These are phyloP conservation scores for Mirounga angustirostris DNA, from an alignment of 2,113 vertebrate species.

Conservation along the genomic window DNA sequence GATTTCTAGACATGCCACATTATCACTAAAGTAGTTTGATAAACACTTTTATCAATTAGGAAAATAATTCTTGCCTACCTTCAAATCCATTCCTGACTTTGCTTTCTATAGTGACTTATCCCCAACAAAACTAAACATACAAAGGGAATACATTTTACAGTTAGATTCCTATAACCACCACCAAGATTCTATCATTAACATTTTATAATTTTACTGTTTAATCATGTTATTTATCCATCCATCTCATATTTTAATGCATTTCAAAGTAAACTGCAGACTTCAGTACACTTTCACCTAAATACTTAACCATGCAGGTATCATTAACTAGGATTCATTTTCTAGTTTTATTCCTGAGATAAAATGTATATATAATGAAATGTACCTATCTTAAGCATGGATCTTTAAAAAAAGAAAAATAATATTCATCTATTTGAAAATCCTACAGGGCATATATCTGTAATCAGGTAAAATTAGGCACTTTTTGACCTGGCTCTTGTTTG, in stretches of 20 bases:
- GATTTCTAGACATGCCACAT: background rate
- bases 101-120: background rate
- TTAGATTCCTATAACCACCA: background rate
- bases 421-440: slow-evolving; percentile 10
- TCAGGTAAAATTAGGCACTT: slow-evolving; percentile 18
- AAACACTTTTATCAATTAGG: slow-evolving; percentile 2
- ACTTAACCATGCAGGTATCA: background rate
- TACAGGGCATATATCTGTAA: background rate
- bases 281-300: background rate
- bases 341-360: slow-evolving; percentile 58
- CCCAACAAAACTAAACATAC: background rate
- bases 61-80: background rate
- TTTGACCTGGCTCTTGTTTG: background rate
- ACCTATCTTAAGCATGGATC: background rate
- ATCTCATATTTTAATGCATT: slow-evolving; percentile 32
- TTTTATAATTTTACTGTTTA: slow-evolving; percentile 32
- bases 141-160: background rate
- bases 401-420: background rate
- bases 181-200: background rate
- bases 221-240: background rate
- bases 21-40: background rate
- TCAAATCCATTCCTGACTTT: background rate
- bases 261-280: slow-evolving; percentile 37
- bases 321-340: background rate
- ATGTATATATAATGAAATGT: background rate